Percentiles rank a stretch among this genome's conserved stretches.
phyloP scores from a whole-genome alignment of 2,888 invertebrate species.

The Synanthedon tipuliformis region DNA sequence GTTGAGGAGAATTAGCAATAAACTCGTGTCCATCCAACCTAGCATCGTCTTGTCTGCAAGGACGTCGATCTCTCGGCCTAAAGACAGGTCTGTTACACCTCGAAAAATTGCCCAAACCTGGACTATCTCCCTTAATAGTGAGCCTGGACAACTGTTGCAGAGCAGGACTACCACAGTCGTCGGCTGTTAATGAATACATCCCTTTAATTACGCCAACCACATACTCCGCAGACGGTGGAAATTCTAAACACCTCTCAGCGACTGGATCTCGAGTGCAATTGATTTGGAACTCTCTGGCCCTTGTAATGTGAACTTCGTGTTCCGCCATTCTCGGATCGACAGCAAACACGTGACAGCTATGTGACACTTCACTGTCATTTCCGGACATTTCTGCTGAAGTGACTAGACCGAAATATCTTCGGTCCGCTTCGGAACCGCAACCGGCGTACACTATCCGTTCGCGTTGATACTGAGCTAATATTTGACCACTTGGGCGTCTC shows the following conservation, averaged over 20 bases:
- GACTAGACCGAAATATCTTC: conserved; percentile 92
- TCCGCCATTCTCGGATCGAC: conserved; percentile 88
- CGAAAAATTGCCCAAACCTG: conserved; percentile 48
- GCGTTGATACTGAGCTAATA: conserved; percentile 88
- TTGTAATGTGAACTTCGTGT: conserved; percentile 82
- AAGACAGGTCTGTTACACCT: conserved; percentile 44
- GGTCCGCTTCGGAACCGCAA: conserved; percentile 90
- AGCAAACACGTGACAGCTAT: conserved; percentile 95
- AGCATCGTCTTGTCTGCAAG: conserved; percentile 40
- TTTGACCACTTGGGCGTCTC: conserved; percentile 81
- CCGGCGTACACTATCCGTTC: conserved; percentile 90
- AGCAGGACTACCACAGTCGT: conserved; percentile 48
- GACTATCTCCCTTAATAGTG: conserved; percentile 55
- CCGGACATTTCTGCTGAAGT: conserved; percentile 79
- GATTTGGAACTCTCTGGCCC: conserved; percentile 86
- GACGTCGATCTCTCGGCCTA: conserved; percentile 42
- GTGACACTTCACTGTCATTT: conserved; percentile 66
- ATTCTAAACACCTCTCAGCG: conserved; percentile 86
- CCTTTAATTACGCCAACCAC: conserved; percentile 79
- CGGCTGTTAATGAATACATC: conserved; percentile 75
- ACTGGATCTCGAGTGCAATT: conserved; percentile 85
- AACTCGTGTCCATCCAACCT: conserved; percentile 59
- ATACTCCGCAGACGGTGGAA: conserved; percentile 86
- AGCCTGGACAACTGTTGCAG: conserved; percentile 56
- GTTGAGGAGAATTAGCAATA: conserved; percentile 84